phyloP scores from a whole-genome alignment of 2,113 vertebrate species.

The Rhegmatorhina hoffmannsi region DNA sequence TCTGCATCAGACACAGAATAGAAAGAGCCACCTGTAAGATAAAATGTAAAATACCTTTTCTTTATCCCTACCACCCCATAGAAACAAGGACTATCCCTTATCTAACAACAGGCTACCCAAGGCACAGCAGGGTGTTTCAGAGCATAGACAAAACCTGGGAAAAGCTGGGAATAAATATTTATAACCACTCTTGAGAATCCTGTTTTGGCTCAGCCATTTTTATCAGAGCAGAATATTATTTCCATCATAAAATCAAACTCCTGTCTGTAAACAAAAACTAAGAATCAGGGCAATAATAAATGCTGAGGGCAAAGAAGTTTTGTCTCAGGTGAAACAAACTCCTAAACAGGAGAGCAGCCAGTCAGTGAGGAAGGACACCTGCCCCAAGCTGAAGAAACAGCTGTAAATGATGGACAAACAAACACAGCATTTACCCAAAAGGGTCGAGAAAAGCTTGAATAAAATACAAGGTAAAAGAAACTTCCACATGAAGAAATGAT shows the following conservation, averaged over 20 bases:
- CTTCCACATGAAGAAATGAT: neutral
- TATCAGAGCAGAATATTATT: neutral
- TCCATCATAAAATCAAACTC: neutral
- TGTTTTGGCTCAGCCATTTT: neutral
- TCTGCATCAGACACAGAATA: neutral
- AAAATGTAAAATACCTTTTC: neutral
- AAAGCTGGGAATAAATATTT: neutral
- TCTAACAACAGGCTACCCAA: neutral
- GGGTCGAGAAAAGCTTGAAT: neutral
- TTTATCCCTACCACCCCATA: neutral
- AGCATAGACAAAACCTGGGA: neutral
- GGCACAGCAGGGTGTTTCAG: neutral
- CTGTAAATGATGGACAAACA: neutral
- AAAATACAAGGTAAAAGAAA: neutral
- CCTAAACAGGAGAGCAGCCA: neutral
- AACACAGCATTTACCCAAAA: neutral
- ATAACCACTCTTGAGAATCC: neutral
- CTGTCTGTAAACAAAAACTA: neutral
- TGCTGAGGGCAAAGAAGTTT: neutral
- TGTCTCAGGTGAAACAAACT: neutral
- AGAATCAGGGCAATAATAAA: neutral
- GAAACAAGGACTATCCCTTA: neutral
- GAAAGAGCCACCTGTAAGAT: neutral
- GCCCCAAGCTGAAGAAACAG: neutral
- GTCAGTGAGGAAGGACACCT: neutral